Base-by-base conservation (phyloP, 2,113 vertebrate species). In the Oryzias melastigma region DNA sequence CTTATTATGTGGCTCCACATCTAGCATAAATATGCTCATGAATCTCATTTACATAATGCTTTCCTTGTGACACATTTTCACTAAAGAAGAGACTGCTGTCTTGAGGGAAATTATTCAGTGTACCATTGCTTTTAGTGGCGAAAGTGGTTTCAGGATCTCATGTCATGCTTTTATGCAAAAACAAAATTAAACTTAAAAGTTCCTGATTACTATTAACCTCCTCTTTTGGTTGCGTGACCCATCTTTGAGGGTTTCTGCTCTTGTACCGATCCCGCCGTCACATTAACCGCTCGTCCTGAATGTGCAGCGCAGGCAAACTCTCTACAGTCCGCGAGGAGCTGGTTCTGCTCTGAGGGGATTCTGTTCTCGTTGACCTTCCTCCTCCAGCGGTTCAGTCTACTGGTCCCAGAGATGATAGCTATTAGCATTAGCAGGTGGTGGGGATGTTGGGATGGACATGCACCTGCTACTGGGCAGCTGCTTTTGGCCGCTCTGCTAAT, bases 391-490 rank as follows among this genome's bases (percentile, higher is more conserved):
- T 65, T 49, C 65, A 20, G 72, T 80, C 68, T 73, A 27, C 44
- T 16, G 50, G 56, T 82, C 72, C 73, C 82, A 48, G 68, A 78
- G 77, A 88, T 86, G 77, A 80, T 71, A 78, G 76, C 72, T 75
- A 86, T 88, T 87, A 85, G 84, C 83, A 83, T 87, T 77, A 82
- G 77, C 85, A 84, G 80, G 81, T 72, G 65, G 73, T 52, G 24
- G 48, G 58, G 78, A 79, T 85, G 78, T 86, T 81, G 67, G 78
- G 69, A 83, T 70, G 84, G 81, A 73, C 46, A 16, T 87, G 83
- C 85, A 89, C 83, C 88, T 91, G 90, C 75, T 81, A 71, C 63
- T 15, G 73, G 81, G 59, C 89, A 89, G 83, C 84, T 90, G 87
- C 86, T 85, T 68, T 75, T 88, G 75, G 80, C 78, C 41, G 56